Evolutionary conservation across 2,888 invertebrate species (phyloP), one percentile per base, ranked within the genome.

Genomic region (Sminthurides aquaticus): DNA sequence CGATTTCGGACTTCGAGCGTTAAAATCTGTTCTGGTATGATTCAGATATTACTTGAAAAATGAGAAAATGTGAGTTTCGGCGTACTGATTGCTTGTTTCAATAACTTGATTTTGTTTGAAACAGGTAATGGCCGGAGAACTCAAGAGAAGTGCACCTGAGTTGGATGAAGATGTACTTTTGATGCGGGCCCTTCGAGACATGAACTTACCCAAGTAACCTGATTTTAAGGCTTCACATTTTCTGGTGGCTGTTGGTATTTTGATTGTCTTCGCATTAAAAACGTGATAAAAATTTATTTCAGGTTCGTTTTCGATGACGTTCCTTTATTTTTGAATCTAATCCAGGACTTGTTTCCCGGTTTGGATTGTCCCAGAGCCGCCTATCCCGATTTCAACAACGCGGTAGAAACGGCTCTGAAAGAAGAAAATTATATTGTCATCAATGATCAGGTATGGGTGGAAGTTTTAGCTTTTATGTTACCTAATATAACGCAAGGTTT

Each of bases 181-280:
- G 24, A 93, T 95, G 92, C 83, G 92, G 75, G 93, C 94, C 1
- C 81, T 95, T 48, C 84, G 91, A 74, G 94, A 94, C 76, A 92
- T 93, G 90, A 95, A 94, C 79, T 84, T 91, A 74, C 93, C 95
- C 0, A 95, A 95, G 60, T 60, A 49, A 18, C 48, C 34, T 20
- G 8, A 3, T 3, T 59, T n/a, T 28, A 8, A 43, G 43, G 8
- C 43, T 18, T n/a, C n/a, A n/a, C n/a, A n/a, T n/a, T n/a, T n/a
- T n/a, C n/a, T n/a, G n/a, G n/a, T n/a, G n/a, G n/a, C n/a, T n/a
- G n/a, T n/a, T n/a, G n/a, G n/a, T n/a, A n/a, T n/a, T n/a, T n/a
- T n/a, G n/a, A n/a, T n/a, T n/a, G n/a, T n/a, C n/a, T n/a, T n/a
- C n/a, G n/a, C n/a, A n/a, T n/a, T n/a, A n/a, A n/a, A n/a, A n/a